These are phyloP conservation scores for Auanema freiburgensis DNA, from an alignment of 2,888 invertebrate species.

Conservation along the genomic window DNA sequence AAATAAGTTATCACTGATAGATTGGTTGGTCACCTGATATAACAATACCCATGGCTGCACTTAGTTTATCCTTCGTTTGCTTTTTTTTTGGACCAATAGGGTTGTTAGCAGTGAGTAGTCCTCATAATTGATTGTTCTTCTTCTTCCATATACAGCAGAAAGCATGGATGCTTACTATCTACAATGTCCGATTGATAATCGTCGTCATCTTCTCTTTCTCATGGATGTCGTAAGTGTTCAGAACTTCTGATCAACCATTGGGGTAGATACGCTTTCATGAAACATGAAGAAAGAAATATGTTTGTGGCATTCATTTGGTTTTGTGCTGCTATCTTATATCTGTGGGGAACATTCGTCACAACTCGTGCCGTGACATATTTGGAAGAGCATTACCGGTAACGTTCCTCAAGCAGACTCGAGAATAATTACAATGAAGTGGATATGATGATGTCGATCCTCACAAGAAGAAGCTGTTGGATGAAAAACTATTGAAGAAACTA, in stretches of 20 bases:
- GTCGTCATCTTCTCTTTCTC: background rate
- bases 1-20: background rate
- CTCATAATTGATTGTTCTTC: background rate
- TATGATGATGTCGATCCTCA: slow-evolving; percentile 19
- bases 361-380: slow-evolving; percentile 13
- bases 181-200: background rate
- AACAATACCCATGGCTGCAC: slow-evolving; percentile 9
- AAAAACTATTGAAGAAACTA: too few species aligned
- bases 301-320: slow-evolving; percentile 9
- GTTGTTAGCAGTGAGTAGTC: slow-evolving; percentile 9
- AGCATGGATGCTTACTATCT: background rate
- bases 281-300: background rate
- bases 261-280: background rate
- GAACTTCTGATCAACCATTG: background rate
- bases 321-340: slow-evolving; percentile 6
- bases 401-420: background rate
- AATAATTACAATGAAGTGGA: slow-evolving; percentile 4
- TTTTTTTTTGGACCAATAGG: slow-evolving; percentile 14
- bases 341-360: slow-evolving; percentile 22
- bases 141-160: slow-evolving; percentile 6
- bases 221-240: slow-evolving; percentile 1
- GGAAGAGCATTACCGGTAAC: slow-evolving; percentile 9
- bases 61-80: slow-evolving; percentile 2
- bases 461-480: too few species aligned
- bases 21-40: background rate